Evolutionary conservation across 2,888 invertebrate genomes (phyloP).

Genomic region (Drosophila austrosaltans): DNA sequence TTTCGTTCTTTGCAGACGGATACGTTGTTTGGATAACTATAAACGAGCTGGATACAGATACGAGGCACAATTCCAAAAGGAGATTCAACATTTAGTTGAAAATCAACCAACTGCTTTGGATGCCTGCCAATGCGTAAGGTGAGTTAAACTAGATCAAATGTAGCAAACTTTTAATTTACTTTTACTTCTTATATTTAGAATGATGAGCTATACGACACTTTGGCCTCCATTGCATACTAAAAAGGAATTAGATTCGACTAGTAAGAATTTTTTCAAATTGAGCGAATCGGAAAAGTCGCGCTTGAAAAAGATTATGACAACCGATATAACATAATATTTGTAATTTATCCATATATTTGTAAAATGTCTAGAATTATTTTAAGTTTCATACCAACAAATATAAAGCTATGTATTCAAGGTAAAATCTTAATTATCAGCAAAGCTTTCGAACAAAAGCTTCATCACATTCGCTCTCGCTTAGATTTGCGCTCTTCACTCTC

Average conservation of each 20-base stretch:
- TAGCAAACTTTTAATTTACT: neutral
- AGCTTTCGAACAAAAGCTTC: conserved; percentile 9
- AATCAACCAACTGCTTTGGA: conserved; percentile 52
- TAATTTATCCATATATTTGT: neutral
- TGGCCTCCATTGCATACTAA: conserved; percentile 69
- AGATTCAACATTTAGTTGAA: conserved; percentile 46
- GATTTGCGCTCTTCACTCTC: neutral
- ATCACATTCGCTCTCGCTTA: neutral
- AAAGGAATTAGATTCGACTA: conserved; percentile 50
- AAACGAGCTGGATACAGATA: conserved; percentile 16
- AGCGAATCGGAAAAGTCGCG: conserved; percentile 39
- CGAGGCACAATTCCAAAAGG: conserved; percentile 55
- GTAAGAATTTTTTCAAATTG: conserved; percentile 47
- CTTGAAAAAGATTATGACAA: conserved; percentile 50
- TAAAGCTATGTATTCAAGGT: neutral
- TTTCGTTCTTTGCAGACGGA: neutral
- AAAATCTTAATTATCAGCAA: neutral
- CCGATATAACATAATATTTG: conserved; percentile 23
- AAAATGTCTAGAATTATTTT: neutral
- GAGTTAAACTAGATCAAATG: neutral
- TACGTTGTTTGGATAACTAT: conserved; percentile 36
- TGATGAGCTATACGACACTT: conserved; percentile 58
- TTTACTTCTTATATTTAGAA: conserved; percentile 27
- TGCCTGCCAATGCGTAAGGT: conserved; percentile 61
- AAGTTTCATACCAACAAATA: neutral